Conservation (phyloP, 2,113 vertebrate species). For the Syrmaticus mikado region DNA sequence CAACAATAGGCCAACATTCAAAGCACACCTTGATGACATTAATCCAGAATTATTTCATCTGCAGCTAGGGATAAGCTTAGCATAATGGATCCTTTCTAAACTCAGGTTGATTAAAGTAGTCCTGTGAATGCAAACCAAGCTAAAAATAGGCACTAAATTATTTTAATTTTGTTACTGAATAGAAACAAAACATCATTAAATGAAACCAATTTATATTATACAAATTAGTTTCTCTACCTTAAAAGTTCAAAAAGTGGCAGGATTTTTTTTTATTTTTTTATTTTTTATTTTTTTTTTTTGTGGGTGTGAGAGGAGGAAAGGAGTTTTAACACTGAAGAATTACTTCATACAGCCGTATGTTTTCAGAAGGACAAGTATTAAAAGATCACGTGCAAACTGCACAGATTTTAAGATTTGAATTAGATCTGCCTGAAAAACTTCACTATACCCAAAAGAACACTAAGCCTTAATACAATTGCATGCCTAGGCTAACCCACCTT, state of each 20-base stretch:
- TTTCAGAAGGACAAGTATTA: neutral
- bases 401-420: neutral
- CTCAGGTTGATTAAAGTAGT: conserved; percentile 37
- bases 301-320: neutral
- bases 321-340: neutral
- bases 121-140: conserved; percentile 1
- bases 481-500: neutral
- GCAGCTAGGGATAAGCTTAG: conserved; percentile 26
- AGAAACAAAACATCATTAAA: conserved; percentile 21
- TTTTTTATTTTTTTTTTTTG: too few relatives aligned
- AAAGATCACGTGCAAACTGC: neutral
- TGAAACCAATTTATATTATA: conserved; percentile 26
- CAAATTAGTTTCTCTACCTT: conserved; percentile 26
- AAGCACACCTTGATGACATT: conserved; percentile 44
- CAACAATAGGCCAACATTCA: neutral
- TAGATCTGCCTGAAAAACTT: neutral
- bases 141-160: conserved; percentile 52
- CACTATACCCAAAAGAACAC: neutral
- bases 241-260: conserved; percentile 4
- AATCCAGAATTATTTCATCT: conserved; percentile 46
- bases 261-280: neutral
- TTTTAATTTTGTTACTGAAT: conserved; percentile 47
- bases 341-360: neutral
- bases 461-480: neutral
- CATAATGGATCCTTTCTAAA: conserved; percentile 22